A percentile compares a stretch with the other conserved stretches of the same genome.
Evolutionary conservation across 2,797 vertebrate genomes (phyloP).

Genomic region (Amniataba percoides): DNA sequence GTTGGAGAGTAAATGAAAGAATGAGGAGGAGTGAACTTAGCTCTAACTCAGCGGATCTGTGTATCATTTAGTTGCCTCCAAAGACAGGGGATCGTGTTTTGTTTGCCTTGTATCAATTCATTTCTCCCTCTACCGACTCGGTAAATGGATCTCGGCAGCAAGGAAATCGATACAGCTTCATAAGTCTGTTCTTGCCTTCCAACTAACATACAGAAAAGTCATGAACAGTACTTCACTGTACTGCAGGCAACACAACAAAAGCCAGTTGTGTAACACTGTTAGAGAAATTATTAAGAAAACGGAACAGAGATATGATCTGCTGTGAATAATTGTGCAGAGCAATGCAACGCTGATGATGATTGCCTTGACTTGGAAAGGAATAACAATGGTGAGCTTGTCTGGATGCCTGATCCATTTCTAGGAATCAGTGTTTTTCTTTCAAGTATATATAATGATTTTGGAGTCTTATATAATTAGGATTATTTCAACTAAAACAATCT

Average conservation of each 20-base stretch:
- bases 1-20: constrained; percentile 12
- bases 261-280: constrained; percentile 29
- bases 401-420: constrained; percentile 7
- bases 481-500: constrained; percentile 34
- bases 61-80: constrained; percentile 54
- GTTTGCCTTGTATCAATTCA: constrained; percentile 72
- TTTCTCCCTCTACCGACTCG: constrained; percentile 72
- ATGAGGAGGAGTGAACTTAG: constrained; percentile 22
- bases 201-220: constrained; percentile 35
- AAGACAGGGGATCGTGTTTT: constrained; percentile 46
- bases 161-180: constrained; percentile 65
- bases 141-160: constrained; percentile 69
- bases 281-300: constrained; percentile 46
- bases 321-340: constrained; percentile 62
- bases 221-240: constrained; percentile 31
- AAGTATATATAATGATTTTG: constrained; percentile 30
- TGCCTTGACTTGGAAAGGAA: constrained; percentile 23
- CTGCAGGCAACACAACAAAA: constrained; percentile 50
- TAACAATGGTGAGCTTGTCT: constrained; percentile 62
- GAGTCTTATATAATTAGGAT: constrained; percentile 19
- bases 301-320: constrained; percentile 68
- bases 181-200: constrained; percentile 49
- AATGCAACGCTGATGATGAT: constrained; percentile 40
- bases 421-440: constrained; percentile 25
- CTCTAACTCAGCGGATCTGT: constrained; percentile 46